A percentile compares a stretch with the other conserved stretches of the same genome.
Conservation (phyloP, 1,140 invertebrate species). For the Battus philenor region DNA sequence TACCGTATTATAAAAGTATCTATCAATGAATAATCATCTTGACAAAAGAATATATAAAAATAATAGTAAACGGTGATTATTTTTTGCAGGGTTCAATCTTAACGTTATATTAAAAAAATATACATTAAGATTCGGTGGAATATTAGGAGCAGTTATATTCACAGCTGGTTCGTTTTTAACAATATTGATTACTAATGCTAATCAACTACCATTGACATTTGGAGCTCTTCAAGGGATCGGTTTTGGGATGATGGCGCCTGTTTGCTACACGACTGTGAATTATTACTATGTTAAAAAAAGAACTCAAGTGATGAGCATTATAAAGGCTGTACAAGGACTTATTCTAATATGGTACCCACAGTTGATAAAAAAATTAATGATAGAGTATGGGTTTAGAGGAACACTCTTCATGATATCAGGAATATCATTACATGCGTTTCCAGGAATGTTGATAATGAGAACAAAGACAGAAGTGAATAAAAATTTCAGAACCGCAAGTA, state of each 20-base stretch:
- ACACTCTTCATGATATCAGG: conserved; percentile 77
- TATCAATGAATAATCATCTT: too few species aligned
- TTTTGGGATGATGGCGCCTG: conserved; percentile 78
- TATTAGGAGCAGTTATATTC: conserved; percentile 72
- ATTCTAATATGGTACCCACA: conserved; percentile 78
- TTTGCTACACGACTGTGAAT: conserved; percentile 77
- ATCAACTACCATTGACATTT: conserved; percentile 75
- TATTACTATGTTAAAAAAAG: conserved; percentile 77
- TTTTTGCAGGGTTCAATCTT: conserved; percentile 73
- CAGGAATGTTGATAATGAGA: conserved; percentile 80
- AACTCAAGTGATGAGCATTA: conserved; percentile 78
- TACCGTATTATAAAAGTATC: too few species aligned
- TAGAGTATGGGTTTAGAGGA: conserved; percentile 78
- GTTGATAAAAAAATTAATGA: conserved; percentile 69
- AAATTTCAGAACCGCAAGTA: conserved; percentile 52
- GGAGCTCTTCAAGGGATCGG: conserved; percentile 77
- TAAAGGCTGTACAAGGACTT: conserved; percentile 77
- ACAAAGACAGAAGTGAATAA: conserved; percentile 49
- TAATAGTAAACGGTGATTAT: conserved; percentile 10
- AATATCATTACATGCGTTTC: conserved; percentile 78
- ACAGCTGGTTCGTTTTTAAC: conserved; percentile 72
- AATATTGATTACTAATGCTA: conserved; percentile 70
- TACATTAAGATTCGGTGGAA: conserved; percentile 69
- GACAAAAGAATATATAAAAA: too few species aligned
- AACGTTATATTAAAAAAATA: conserved; percentile 74